Base-by-base conservation (phyloP, 1,140 invertebrate genomes). In the Hirudo medicinalis region DNA sequence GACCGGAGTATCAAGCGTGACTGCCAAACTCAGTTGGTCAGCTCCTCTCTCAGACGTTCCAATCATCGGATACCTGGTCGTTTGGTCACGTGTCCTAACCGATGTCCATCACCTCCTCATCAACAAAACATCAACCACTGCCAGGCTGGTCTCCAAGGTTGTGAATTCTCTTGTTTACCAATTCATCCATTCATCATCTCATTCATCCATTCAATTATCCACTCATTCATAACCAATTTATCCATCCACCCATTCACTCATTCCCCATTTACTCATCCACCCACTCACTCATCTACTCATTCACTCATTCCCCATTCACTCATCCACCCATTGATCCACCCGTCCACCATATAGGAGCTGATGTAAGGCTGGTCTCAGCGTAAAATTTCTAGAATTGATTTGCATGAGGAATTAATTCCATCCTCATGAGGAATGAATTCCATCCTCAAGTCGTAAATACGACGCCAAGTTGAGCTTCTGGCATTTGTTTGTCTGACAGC, bases 31-130 rank as follows among this genome's bases (percentile, higher is more conserved):
- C 8, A 71, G 49, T 22, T 73, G 74, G 72, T 32, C 63, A 32
- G 20, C 43, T 27, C 74, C 74, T 27, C 54, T n/a, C 40, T 67
- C 60, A 8, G 67, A 71, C 43, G 27, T 19, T 32, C 68, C 72
- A n/a, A 55, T 74, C 40, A 73, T 67, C 27, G 72, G 60, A 15
- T 74, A 73, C 69, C 36, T 55, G 29, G 68, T 74, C 54, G 55
- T 71, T 9, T 74, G 74, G 74, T 72, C 71, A 20, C 22, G 29
- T 22, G 27, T 54, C 25, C 25, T 71, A 20, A 53, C 20, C 19
- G 74, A 49, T 22, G 25, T 25, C 43, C 69, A 70, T 20, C n/a
- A n/a, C 49, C 69, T 70, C 53, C 69, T 70, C 22, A 17, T 54
- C n/a, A 55, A 57, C 57, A 19, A 53, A 27, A 54, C n/a, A 13